Evolutionary conservation across 2,797 vertebrate species (phyloP).

Genomic region (Clarias platycephalus): DNA sequence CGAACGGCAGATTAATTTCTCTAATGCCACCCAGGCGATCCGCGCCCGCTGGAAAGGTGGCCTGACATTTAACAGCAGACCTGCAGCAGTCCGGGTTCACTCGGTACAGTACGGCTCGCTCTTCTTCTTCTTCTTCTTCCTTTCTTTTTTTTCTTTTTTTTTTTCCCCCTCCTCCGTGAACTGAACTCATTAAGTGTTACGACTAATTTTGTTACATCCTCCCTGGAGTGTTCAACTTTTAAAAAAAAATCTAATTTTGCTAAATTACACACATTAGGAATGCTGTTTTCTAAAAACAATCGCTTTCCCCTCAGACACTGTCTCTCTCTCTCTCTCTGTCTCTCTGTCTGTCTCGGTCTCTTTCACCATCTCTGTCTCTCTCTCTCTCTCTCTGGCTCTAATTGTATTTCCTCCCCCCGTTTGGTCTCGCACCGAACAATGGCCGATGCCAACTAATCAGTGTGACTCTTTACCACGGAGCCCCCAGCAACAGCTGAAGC

Average conservation of each 20-base stretch:
- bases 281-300: slow-evolving; percentile 70
- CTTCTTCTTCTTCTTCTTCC: background rate
- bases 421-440: slow-evolving; percentile 76
- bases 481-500: slow-evolving; percentile 82
- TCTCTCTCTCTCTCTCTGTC: slow-evolving; percentile 42
- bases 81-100: slow-evolving; percentile 26
- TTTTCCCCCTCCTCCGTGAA: slow-evolving; percentile 13
- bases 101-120: slow-evolving; percentile 1
- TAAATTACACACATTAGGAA: slow-evolving; percentile 72
- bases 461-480: slow-evolving; percentile 79
- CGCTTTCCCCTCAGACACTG: slow-evolving; percentile 61
- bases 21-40: slow-evolving; percentile 25
- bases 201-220: slow-evolving; percentile 64
- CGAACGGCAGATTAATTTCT: slow-evolving; percentile 27
- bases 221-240: slow-evolving; percentile 65
- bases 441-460: slow-evolving; percentile 83
- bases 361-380: slow-evolving; percentile 39
- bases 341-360: slow-evolving; percentile 56
- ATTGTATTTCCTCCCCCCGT: slow-evolving; percentile 72
- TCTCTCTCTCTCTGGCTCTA: slow-evolving; percentile 62
- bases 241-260: slow-evolving; percentile 67
- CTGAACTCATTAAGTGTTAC: slow-evolving; percentile 33
- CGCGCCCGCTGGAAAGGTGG: slow-evolving; percentile 31
- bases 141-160: background rate
- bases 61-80: slow-evolving; percentile 46